Conservation (phyloP, 2,888 invertebrate species). For the Entomobrya multifasciata region DNA sequence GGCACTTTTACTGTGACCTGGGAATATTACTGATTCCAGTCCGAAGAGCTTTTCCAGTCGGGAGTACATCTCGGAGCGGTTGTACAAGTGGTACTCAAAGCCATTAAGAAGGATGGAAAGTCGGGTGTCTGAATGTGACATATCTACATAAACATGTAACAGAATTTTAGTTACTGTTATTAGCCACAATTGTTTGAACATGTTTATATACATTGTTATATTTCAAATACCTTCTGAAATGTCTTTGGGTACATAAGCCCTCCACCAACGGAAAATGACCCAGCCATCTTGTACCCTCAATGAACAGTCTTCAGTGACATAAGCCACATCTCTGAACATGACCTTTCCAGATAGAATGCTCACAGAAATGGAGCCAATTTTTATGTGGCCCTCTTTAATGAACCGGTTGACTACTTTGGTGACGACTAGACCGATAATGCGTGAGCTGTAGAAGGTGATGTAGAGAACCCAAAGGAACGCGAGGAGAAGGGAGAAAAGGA, state of each 20-base stretch:
- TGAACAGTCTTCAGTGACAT: slow-evolving; percentile 96
- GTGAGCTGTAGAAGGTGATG: slow-evolving; percentile 96
- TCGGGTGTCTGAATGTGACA: slow-evolving; percentile 96
- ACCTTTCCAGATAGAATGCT: slow-evolving; percentile 98
- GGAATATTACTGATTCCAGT: slow-evolving; percentile 89
- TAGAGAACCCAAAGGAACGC: slow-evolving; percentile 96
- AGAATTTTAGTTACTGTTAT: neutral
- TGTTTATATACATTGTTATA: too few species aligned
- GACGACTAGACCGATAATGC: slow-evolving; percentile 93
- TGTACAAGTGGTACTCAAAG: slow-evolving; percentile 96
- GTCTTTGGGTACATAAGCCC: slow-evolving; percentile 96
- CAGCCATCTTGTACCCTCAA: slow-evolving; percentile 97
- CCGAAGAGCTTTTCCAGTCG: slow-evolving; percentile 94
- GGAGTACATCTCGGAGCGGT: slow-evolving; percentile 93
- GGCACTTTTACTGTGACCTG: slow-evolving; percentile 80
- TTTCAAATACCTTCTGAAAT: slow-evolving; percentile 93
- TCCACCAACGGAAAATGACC: slow-evolving; percentile 99
- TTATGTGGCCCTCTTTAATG: slow-evolving; percentile 92
- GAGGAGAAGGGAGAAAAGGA: slow-evolving; percentile 90
- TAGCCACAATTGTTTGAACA: too few species aligned
- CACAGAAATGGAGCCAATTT: slow-evolving; percentile 95
- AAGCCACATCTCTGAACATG: slow-evolving; percentile 98
- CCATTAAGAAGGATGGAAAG: slow-evolving; percentile 95
- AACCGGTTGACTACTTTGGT: slow-evolving; percentile 94
- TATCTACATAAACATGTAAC: slow-evolving; percentile 85